These are phyloP conservation scores for Parnassius orleans DNA, from an alignment of 2,888 invertebrate genomes.

Conservation along the genomic window DNA sequence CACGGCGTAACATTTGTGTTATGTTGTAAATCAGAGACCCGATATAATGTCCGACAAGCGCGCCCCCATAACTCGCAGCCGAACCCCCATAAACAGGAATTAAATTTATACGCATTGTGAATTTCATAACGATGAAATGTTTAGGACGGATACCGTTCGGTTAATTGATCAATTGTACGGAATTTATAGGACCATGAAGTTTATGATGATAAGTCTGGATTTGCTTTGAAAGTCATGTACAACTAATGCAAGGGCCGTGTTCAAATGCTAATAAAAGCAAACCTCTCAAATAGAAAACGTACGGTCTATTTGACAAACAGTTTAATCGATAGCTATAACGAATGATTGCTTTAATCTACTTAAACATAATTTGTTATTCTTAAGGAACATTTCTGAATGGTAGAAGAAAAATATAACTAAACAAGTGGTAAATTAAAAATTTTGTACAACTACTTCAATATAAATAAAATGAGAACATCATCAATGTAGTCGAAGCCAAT, in stretches of 20 bases:
- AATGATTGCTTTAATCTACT: not conserved
- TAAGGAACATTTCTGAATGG: too few species aligned
- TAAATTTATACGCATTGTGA: constrained; percentile 34
- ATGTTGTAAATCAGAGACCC: constrained; percentile 14
- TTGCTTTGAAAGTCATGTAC: not conserved
- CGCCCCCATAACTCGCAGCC: constrained; percentile 33
- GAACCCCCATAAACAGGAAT: constrained; percentile 35
- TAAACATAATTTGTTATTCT: too few species aligned
- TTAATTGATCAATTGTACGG: constrained; percentile 20
- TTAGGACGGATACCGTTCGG: constrained; percentile 4
- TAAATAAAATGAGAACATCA: too few species aligned
- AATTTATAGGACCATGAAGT: constrained; percentile 10
- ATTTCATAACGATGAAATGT: constrained; percentile 29
- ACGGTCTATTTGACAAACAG: too few species aligned
- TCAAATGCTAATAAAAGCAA: too few species aligned
- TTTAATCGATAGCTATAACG: not conserved
- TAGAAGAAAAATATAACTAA: too few species aligned
- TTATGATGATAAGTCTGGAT: not conserved
- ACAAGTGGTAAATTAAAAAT: too few species aligned
- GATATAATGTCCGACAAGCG: constrained; percentile 5
- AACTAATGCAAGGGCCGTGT: not conserved
- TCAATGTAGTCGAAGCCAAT: too few species aligned
- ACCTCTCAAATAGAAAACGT: too few species aligned
- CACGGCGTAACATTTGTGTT: constrained; percentile 12
- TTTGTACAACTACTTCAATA: too few species aligned